These are phyloP conservation scores for Diceros bicornis DNA, from an alignment of 2,797 vertebrate genomes.

Conservation along the genomic window DNA sequence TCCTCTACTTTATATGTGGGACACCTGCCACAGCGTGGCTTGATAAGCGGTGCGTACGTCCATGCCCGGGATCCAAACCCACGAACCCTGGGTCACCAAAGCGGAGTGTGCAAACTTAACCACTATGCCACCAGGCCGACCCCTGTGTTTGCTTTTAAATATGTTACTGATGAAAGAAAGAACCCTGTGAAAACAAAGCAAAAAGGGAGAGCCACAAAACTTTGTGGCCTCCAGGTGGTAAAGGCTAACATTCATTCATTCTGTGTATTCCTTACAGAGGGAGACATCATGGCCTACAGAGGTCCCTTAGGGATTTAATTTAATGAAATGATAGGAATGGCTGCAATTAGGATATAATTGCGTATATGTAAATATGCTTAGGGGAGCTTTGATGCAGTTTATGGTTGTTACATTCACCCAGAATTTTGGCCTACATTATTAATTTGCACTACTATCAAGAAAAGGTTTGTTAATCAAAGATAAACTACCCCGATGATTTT, in stretches of 20 bases:
- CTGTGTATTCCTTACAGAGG: not conserved
- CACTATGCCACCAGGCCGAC: too few relatives aligned
- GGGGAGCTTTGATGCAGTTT: conserved; percentile 69
- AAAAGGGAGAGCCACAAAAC: not conserved
- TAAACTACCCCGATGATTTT: conserved; percentile 71
- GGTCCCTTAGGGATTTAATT: conserved; percentile 65
- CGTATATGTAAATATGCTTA: conserved; percentile 75
- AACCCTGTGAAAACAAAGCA: not conserved
- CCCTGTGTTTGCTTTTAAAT: not conserved
- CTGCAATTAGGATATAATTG: conserved; percentile 80
- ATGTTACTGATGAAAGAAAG: not conserved
- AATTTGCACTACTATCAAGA: conserved; percentile 68
- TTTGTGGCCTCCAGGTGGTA: not conserved
- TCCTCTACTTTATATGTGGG: too few relatives aligned
- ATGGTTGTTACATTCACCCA: conserved; percentile 42
- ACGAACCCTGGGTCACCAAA: too few relatives aligned
- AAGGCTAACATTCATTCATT: not conserved
- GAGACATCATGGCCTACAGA: conserved; percentile 44
- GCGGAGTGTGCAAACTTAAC: too few relatives aligned
- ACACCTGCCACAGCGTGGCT: too few relatives aligned
- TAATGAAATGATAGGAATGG: conserved; percentile 68
- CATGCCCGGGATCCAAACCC: too few relatives aligned
- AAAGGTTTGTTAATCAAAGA: conserved; percentile 76
- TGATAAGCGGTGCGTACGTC: too few relatives aligned
- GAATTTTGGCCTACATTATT: conserved; percentile 76